Percentiles rank a stretch among this genome's conserved stretches.
These are phyloP conservation scores for Scaptomyza hsui DNA, from an alignment of 1,140 invertebrate genomes.

Conservation along the genomic window DNA sequence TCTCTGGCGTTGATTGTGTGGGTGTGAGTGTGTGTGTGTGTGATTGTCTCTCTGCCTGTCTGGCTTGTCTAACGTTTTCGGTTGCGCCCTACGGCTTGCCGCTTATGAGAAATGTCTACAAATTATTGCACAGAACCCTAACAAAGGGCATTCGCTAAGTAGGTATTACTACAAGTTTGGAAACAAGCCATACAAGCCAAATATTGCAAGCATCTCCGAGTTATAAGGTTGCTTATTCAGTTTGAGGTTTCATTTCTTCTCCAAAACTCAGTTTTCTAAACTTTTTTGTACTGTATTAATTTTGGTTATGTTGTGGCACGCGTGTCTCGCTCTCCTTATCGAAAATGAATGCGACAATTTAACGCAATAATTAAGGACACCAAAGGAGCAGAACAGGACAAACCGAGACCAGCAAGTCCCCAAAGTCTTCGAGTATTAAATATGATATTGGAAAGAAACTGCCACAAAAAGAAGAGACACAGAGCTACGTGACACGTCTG, in stretches of 20 bases:
- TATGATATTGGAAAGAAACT: conserved; percentile 13
- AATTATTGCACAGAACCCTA: conserved; percentile 51
- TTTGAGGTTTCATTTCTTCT: too few relatives aligned
- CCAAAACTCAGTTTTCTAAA: neutral
- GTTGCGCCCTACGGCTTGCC: conserved; percentile 18
- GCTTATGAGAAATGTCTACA: conserved; percentile 68
- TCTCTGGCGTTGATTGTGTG: conserved; percentile 54
- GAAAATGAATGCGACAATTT: conserved; percentile 26
- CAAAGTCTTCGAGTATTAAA: conserved; percentile 3
- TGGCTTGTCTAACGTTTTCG: conserved; percentile 41
- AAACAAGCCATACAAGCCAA: conserved; percentile 1
- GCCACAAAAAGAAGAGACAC: conserved; percentile 1
- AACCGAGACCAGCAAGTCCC: neutral
- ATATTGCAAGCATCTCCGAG: too few relatives aligned
- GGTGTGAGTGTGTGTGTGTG: conserved; percentile 29
- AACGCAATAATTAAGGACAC: conserved; percentile 65
- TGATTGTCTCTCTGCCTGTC: conserved; percentile 23
- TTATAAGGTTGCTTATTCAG: neutral
- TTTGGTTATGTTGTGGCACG: conserved; percentile 31
- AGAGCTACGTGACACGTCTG: conserved; percentile 69
- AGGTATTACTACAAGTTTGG: conserved; percentile 51
- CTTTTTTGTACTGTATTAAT: conserved; percentile 11
- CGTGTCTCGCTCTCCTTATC: conserved; percentile 22
- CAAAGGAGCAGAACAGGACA: neutral
- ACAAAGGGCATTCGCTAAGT: conserved; percentile 26